Evolutionary conservation across 2,888 invertebrate genomes (phyloP).

Genomic region (Notocelia uddmanniana): DNA sequence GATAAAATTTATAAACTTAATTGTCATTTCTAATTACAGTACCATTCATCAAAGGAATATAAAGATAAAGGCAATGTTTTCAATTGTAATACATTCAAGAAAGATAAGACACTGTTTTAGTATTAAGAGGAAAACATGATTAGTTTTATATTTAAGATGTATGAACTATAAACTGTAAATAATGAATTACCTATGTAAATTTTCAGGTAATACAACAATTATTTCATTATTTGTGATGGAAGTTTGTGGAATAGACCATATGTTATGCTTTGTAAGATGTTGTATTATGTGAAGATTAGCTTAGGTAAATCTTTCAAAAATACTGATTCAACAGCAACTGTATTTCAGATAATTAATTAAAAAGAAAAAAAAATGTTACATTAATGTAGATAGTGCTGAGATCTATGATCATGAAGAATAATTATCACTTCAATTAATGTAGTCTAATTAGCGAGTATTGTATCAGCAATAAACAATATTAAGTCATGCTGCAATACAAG

Average conservation of each 20-base stretch:
- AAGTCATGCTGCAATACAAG: neutral
- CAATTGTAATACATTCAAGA: neutral
- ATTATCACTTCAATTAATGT: neutral
- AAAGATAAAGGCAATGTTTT: neutral
- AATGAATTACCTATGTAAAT: too few species aligned
- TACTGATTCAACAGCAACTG: neutral
- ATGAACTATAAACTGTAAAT: neutral
- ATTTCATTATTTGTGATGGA: too few species aligned
- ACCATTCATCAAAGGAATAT: neutral
- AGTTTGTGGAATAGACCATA: neutral
- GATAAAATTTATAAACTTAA: neutral
- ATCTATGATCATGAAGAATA: neutral
- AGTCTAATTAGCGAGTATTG: neutral
- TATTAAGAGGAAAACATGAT: neutral
- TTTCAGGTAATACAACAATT: too few species aligned
- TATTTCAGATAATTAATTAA: too few species aligned
- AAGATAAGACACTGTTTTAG: neutral
- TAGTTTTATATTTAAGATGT: neutral
- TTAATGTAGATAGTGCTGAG: neutral
- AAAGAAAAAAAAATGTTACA: too few species aligned
- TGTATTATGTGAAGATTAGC: too few species aligned
- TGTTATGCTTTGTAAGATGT: neutral
- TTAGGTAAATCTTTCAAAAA: too few species aligned
- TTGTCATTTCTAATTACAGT: neutral
- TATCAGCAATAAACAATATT: neutral